Evolutionary conservation across 2,888 invertebrate species (phyloP), one percentile per base, ranked within the genome.

Genomic region (Xestia xanthographa): DNA sequence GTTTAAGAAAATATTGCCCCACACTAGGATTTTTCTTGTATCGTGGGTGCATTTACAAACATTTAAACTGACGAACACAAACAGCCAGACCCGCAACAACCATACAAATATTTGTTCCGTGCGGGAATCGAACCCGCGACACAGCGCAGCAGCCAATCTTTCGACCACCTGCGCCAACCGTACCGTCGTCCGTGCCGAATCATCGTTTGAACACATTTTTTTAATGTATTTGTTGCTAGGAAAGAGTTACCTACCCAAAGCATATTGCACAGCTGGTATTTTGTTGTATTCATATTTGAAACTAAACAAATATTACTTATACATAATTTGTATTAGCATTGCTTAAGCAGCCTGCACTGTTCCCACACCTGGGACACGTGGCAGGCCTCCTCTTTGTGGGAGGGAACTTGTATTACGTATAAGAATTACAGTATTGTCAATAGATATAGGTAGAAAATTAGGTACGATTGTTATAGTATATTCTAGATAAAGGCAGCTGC

Each of bases 401-500:
- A 41, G 62, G 3, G 22, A 41, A 41, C n/a, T 63, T 41, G n/a
- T 63, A 41, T 14, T 41, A 34, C 41, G 14, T 29, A 20, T 29
- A 34, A 60, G 58, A 60, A 34, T 60, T 29, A 63, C 17, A 22
- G 22, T 34, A 66, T 45, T 48, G 29, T 41, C 22, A 68, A 72
- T 53, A 76, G 53, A 58, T 48, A n/a, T 66, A 79, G 66, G 66
- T 81, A 78, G 65, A 70, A 72, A 58, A 80, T 77, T 73, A 29
- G 60, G 66, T 75, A 78, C 43, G 63, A 69, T 79, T 68, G 66
- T 70, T 70, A 71, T 71, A 85, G 77, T 78, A 83, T 69, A 83
- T 83, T 86, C 84, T 88, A 89, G 93, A 94, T 94, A 93, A 92
- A 89, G 86, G 87, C 87, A 86, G 88, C 90, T 95, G 95, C 93